Evolutionary conservation across 2,113 vertebrate genomes (phyloP), one percentile per base, ranked within the genome.

Genomic region (Pygoscelis adeliae): DNA sequence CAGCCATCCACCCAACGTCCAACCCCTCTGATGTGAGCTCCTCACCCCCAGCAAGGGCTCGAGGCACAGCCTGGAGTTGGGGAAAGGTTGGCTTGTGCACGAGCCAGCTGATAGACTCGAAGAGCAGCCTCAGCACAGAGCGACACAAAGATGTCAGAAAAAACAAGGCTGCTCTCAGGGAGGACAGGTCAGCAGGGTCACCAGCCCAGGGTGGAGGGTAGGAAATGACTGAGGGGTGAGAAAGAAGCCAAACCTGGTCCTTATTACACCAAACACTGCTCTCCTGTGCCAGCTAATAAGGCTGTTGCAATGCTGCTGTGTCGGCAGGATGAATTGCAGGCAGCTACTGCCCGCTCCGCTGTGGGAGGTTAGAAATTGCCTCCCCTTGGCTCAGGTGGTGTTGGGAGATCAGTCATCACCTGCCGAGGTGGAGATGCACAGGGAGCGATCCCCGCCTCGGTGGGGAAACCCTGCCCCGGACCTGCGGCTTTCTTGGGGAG

Each of bases 221-320:
- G 96, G 92, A 94, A 76, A 63, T 96, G 94, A 81, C 87, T 10
- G 67, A 91, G 22, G 63, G 58, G 19, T 96, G 92, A 97, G 80
- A 26, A 82, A 83, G 90, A 83, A 86, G 76, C 90, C 77, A 46
- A 81, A 89, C 53, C 67, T 47, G 52, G 44, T n/a, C 58, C 42
- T 50, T 27, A 2, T 38, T 13, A 1, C 83, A 89, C 87, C 73
- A 53, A 86, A 87, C 1, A 1, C 32, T 3, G 62, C 44, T 69
- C 66, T 32, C 36, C 34, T 2, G 53, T 38, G 83, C 87, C 92
- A 86, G 74, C n/a, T 92, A 30, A 36, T 10, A 5, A 16, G 63
- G 72, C 53, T 73, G 78, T 30, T 8, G 47, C 66, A 71, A 83
- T 2, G 9, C 27, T 21, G 62, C 62, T n/a, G 61, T 0, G 66